Evolutionary conservation across 1,140 invertebrate genomes (phyloP).

Genomic region (Palaemon carinicauda): DNA sequence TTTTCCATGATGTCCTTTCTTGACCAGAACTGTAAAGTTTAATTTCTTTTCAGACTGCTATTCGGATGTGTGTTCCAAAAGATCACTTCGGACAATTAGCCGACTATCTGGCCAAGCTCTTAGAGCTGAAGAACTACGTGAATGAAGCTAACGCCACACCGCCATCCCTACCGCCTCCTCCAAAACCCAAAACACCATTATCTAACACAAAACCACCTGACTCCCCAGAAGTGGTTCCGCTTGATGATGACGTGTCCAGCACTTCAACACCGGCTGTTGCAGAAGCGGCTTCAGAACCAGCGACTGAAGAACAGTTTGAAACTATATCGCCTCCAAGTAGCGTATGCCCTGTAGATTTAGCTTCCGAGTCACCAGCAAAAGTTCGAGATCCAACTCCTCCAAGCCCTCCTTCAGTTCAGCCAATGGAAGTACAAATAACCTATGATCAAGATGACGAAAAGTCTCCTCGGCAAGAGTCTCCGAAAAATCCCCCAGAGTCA

Average conservation of each 20-base stretch:
- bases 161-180: not conserved
- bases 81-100: conserved; percentile 54
- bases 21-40: not conserved
- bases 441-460: not conserved
- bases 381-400: not conserved
- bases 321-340: too few relatives aligned
- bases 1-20: not conserved
- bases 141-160: not conserved
- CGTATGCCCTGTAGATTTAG: not conserved
- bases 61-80: conserved; percentile 54
- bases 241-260: too few relatives aligned
- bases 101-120: conserved; percentile 52
- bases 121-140: conserved; percentile 43
- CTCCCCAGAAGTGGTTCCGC: not conserved
- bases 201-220: not conserved
- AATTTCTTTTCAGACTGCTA: conserved; percentile 44
- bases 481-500: too few relatives aligned
- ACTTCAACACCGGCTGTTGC: too few relatives aligned
- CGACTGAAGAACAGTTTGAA: too few relatives aligned
- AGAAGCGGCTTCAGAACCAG: too few relatives aligned
- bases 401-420: not conserved
- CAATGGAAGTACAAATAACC: not conserved
- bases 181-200: not conserved
- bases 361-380: not conserved
- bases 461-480: not conserved